Conservation (phyloP, 37 sponge, comb jelly and placozoan genomes). For the Crambe crambe region DNA sequence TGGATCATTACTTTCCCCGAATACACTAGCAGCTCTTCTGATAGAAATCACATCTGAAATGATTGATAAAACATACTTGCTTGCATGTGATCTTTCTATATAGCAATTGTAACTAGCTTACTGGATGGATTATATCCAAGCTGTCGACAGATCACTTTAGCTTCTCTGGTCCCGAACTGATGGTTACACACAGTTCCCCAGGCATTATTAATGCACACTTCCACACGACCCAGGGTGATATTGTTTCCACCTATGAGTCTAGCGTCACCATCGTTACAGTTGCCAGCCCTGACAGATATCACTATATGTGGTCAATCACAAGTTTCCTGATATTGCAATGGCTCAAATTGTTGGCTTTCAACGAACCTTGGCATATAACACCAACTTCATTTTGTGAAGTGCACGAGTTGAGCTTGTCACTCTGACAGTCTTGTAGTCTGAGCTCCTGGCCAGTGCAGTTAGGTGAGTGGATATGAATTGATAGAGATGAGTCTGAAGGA, state of each 20-base stretch:
- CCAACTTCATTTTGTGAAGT: neutral
- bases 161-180: conserved; percentile 26
- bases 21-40: neutral
- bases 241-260: conserved; percentile 25
- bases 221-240: conserved; percentile 25
- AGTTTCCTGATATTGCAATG: no score
- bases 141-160: conserved; percentile 41
- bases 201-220: conserved; percentile 50
- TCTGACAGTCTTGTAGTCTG: neutral
- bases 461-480: neutral
- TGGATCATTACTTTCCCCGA: neutral
- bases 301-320: neutral
- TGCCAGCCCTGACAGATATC: neutral
- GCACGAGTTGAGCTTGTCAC: no score
- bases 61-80: neutral
- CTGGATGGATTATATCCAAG: conserved; percentile 8
- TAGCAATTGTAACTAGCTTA: no score
- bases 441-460: neutral
- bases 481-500: neutral
- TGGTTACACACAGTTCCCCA: conserved; percentile 49
- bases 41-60: neutral
- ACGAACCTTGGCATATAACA: neutral
- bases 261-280: conserved; percentile 32
- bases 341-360: no score
- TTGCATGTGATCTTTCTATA: no score